Conservation (phyloP, 2,113 vertebrate genomes). For the Neolamprologus caudopunctatus region DNA sequence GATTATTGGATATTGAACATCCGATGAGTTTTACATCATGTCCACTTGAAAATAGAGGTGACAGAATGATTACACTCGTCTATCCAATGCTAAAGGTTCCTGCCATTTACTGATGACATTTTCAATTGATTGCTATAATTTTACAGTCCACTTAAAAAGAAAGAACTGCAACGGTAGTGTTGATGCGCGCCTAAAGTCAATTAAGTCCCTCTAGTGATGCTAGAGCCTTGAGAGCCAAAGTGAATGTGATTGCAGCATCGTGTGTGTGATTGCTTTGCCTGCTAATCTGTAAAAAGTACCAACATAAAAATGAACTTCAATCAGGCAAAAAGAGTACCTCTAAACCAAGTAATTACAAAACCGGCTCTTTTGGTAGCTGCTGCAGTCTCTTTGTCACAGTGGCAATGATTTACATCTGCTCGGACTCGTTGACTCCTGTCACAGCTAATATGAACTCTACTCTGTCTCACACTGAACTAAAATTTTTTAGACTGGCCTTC, state of each 20-base stretch:
- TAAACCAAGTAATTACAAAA: neutral
- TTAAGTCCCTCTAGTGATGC: neutral
- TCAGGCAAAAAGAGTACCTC: neutral
- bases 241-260: neutral
- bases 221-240: neutral
- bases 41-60: neutral
- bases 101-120: neutral
- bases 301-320: neutral
- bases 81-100: neutral
- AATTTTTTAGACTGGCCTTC: neutral
- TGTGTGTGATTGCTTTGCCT: neutral
- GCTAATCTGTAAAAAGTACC: neutral
- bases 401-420: neutral
- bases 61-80: neutral
- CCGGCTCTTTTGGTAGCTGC: neutral
- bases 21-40: neutral
- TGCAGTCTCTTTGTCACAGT: neutral
- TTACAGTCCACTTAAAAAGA: neutral
- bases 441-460: neutral
- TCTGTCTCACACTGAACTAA: neutral
- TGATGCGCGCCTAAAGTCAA: neutral
- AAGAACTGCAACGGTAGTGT: neutral
- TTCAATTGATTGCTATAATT: neutral
- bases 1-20: neutral
- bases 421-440: neutral